Conservation (phyloP, 2,888 invertebrate species). For the Crossocerus cetratus region DNA sequence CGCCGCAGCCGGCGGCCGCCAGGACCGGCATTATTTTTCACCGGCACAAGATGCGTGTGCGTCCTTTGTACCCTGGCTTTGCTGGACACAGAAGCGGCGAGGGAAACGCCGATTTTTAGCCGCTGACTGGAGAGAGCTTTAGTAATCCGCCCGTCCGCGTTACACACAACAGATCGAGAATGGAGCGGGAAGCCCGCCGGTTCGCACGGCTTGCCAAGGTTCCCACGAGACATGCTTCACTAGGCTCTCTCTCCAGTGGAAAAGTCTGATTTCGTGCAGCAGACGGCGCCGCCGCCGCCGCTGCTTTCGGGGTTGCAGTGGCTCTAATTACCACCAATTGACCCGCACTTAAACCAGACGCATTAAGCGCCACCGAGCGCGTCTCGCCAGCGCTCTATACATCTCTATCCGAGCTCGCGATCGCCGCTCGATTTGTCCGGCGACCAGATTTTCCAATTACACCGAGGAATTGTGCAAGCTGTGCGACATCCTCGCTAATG, state of each 20-base stretch:
- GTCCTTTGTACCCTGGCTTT: conserved; percentile 34
- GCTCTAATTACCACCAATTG: not conserved
- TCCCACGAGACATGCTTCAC: not conserved
- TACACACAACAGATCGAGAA: not conserved
- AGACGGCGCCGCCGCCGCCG: not conserved
- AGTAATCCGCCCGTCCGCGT: conserved; percentile 11
- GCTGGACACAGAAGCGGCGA: conserved; percentile 34
- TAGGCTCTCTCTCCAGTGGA: not conserved
- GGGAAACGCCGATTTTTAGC: not conserved
- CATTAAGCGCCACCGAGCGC: not conserved
- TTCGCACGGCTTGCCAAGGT: not conserved
- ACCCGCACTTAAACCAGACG: not conserved
- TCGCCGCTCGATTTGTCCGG: not conserved
- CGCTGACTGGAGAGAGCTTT: conserved; percentile 7
- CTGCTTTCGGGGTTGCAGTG: not conserved
- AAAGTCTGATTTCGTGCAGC: not conserved
- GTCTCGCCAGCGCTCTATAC: not conserved
- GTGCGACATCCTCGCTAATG: not conserved
- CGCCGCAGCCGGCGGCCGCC: conserved; percentile 51
- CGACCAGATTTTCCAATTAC: not conserved
- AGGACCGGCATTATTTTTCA: conserved; percentile 52
- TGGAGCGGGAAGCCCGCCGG: not conserved
- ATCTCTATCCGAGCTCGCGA: not conserved
- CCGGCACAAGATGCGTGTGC: conserved; percentile 38
- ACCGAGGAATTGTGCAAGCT: no score